Base-by-base conservation (phyloP, 2,113 vertebrate species). In the Lichenostomus cassidix region DNA sequence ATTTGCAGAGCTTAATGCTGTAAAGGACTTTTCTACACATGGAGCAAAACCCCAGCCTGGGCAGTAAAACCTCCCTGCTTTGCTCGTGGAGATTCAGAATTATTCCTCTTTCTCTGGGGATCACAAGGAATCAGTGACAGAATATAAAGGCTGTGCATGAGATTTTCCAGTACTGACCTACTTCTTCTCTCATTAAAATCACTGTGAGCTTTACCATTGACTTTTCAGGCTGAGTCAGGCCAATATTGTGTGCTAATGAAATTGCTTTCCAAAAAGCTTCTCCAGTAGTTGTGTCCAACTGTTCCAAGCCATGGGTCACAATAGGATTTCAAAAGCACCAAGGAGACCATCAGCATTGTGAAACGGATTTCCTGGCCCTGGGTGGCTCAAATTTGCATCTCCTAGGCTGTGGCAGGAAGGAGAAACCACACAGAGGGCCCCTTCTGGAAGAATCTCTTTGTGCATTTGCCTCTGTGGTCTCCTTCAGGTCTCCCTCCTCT, bases 81-180 rank as follows among this genome's bases (percentile, higher is more conserved):
- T 63, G 19, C 89, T 87, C 0, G 0, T 62, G 78, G 67, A 89
- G 77, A 53, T 63, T 63, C 60, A 75, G 83, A 94, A 58, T 90
- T 63, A 83, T 89, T 92, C 60, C 47, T 60, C 69, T 70, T 94
- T 74, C 90, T 90, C 87, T 64, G 85, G 69, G 88, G 69, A 93
- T 94, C 92, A 87, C 76, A 81, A 53, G 76, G 90, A 83, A 86
- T 86, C 93, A 81, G 90, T 83, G 94, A 75, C 93, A 95, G 55
- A 87, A 25, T 85, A 92, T 52, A 94, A 92, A 95, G 94, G 65
- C 94, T 92, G 92, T 71, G 85, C 90, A 60, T 96, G 94, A 97
- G 93, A 96, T 96, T 97, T 96, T 96, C 94, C 94, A 96, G 92
- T 55, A 11, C 93, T 95, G 94, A 97, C 94, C 95, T 96, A 96